Base-by-base conservation (phyloP, 2,888 invertebrate genomes). In the Cancer borealis region DNA sequence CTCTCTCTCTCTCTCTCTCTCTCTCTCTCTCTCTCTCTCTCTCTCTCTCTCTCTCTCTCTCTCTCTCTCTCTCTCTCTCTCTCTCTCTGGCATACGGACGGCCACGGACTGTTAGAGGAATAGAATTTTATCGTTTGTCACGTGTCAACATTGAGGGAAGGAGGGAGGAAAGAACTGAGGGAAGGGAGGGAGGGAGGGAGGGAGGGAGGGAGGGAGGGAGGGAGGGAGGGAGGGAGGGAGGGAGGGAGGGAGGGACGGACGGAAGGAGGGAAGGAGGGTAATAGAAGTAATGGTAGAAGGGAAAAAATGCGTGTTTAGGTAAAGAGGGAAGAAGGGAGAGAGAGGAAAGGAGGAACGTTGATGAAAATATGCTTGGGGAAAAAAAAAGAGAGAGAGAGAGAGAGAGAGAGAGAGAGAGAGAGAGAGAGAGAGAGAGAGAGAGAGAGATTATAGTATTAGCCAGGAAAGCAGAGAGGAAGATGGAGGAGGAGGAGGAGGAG, bases 31-130 rank as follows among this genome's bases (percentile, higher is more conserved):
- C 87, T 39, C 87, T 87, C 26, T 26, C 87, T 14, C 87, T 87
- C 87, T 87, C 87, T 87, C 30, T 30, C 87, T 39, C 87, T 87
- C 87, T 14, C 87, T 87, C 87, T 87, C 87, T 87, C 87, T 87
- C 87, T 45, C 87, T 87, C 87, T 45, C 87, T 87, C 73, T 73
- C 73, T 73, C 73, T 73, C 73, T 73, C 73, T 73, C 73, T 73
- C n/a, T 73, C 73, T 73, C 73, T 73, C 73, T 73, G 73, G 8
- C 73, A 73, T 73, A 73, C 14, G 73, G 73, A 26, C n/a, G n/a
- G 73, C 6, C 6, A 73, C n/a, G n/a, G 14, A n/a, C 54, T 4
- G 73, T 73, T 17, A 73, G 17, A 17, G 73, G n/a, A 8, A 4
- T 6, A 8, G n/a, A 21, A 6, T 73, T 26, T 73, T 73, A 73